phyloP scores from a whole-genome alignment of 2,888 invertebrate species.

The Icerya purchasi region DNA sequence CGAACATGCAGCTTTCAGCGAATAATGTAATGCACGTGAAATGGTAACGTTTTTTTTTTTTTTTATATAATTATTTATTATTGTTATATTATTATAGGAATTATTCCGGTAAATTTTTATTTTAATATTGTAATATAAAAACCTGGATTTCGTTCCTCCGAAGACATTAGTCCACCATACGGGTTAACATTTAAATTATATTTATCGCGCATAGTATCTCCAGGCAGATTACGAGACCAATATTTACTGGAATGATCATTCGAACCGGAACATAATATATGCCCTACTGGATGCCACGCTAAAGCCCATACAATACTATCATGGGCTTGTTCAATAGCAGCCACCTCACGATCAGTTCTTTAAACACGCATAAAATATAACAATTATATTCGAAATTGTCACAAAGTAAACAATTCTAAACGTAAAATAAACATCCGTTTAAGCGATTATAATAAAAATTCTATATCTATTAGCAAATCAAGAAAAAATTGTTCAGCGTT shows the following conservation, averaged over 20 bases:
- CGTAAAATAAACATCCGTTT: neutral
- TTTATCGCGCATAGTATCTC: constrained; percentile 94
- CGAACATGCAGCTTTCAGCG: too few species aligned
- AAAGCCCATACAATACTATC: constrained; percentile 98
- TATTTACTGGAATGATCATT: constrained; percentile 98
- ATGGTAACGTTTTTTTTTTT: too few species aligned
- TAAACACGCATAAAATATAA: neutral
- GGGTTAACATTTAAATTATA: constrained; percentile 86
- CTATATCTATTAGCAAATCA: too few species aligned
- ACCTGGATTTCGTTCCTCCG: neutral
- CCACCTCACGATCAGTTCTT: constrained; percentile 46
- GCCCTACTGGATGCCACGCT: constrained; percentile 98
- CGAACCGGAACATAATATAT: constrained; percentile 96
- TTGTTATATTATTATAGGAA: too few species aligned
- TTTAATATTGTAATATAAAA: too few species aligned
- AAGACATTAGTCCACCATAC: neutral
- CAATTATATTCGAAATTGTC: too few species aligned
- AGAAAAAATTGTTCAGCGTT: too few species aligned
- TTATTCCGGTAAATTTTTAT: too few species aligned
- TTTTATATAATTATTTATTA: too few species aligned
- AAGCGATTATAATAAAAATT: constrained; percentile 1
- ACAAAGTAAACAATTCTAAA: neutral
- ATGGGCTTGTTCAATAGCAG: constrained; percentile 93
- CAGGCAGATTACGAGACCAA: constrained; percentile 97
- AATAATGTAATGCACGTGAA: too few species aligned